These are phyloP conservation scores for Pandemis cinnamomeana DNA, from an alignment of 2,888 invertebrate species.

Conservation along the genomic window DNA sequence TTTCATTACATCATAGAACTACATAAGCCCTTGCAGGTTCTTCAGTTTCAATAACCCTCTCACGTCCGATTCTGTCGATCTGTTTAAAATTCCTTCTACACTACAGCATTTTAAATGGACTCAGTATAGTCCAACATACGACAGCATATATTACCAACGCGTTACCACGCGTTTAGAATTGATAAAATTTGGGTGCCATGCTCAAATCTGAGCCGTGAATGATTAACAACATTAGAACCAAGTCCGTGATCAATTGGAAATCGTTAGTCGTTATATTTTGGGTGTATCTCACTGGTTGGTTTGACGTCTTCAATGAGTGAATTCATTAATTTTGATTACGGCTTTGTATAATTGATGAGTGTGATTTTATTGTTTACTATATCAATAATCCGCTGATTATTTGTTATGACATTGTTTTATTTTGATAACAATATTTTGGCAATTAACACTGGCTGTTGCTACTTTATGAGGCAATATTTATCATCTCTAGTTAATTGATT, in stretches of 20 bases:
- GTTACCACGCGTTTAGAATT: constrained; percentile 35
- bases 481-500: background rate
- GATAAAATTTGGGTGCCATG: constrained; percentile 29
- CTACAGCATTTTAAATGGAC: constrained; percentile 76
- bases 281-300: constrained; percentile 20
- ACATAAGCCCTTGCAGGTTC: constrained; percentile 43
- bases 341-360: constrained; percentile 8
- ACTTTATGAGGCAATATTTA: background rate
- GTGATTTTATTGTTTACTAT: background rate
- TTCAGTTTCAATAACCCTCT: constrained; percentile 57
- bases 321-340: constrained; percentile 15
- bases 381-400: background rate
- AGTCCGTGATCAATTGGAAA: constrained; percentile 32
- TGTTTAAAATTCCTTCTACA: constrained; percentile 76
- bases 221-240: constrained; percentile 24
- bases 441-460: background rate
- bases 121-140: constrained; percentile 50
- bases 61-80: constrained; percentile 70
- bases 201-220: constrained; percentile 29
- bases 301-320: constrained; percentile 13
- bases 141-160: constrained; percentile 16
- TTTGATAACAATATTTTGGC: background rate
- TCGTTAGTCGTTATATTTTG: constrained; percentile 18
- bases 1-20: no score
- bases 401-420: background rate